Percentiles rank a stretch among this genome's conserved stretches.
Conservation (phyloP, 1,140 invertebrate genomes). For the Achroia grisella region DNA sequence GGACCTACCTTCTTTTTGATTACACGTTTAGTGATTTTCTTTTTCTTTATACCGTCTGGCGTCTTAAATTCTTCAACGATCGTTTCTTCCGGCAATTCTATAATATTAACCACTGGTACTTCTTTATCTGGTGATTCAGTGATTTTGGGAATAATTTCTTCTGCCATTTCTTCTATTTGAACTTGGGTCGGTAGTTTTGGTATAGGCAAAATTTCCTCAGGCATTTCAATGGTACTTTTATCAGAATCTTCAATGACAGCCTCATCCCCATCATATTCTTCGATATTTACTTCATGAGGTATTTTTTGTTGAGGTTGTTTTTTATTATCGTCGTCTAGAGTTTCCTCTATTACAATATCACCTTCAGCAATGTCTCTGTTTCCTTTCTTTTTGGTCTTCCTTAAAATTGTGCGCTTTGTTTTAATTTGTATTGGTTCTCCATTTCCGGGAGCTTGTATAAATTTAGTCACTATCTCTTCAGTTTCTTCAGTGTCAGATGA, state of each 20-base stretch:
- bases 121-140: too few species aligned
- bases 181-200: constrained; percentile 32
- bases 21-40: constrained; percentile 13
- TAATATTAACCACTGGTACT: not conserved
- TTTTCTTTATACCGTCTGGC: not conserved
- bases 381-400: constrained; percentile 43
- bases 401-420: constrained; percentile 73
- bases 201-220: constrained; percentile 41
- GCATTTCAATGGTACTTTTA: constrained; percentile 51
- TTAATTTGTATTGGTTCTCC: constrained; percentile 68
- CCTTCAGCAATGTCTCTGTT: constrained; percentile 27
- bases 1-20: constrained; percentile 31
- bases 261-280: constrained; percentile 54
- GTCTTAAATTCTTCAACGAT: not conserved
- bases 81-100: not conserved
- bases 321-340: constrained; percentile 48
- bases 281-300: constrained; percentile 43
- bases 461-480: constrained; percentile 75
- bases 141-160: not conserved
- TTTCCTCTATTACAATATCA: constrained; percentile 69
- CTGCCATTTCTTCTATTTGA: not conserved
- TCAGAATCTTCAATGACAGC: constrained; percentile 13
- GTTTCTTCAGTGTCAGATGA: constrained; percentile 69
- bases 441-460: constrained; percentile 62
- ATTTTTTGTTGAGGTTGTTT: constrained; percentile 8